Base-by-base conservation (phyloP, 1,140 invertebrate genomes). In the honey bee (Apis mellifera) region DNA sequence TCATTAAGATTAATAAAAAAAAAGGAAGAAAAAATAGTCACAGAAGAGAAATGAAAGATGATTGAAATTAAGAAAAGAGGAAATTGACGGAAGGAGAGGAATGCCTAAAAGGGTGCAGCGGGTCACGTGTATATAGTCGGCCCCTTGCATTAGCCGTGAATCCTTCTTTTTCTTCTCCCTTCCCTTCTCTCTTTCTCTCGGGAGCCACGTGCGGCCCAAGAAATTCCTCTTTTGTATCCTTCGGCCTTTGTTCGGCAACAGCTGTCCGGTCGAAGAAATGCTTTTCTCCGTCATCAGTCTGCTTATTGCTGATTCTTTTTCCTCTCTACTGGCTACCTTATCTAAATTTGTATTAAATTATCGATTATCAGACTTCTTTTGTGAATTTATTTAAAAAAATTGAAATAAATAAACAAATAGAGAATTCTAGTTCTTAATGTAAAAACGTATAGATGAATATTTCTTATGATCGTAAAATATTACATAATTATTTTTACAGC, bases 231-330 rank as follows among this genome's bases (percentile, higher is more conserved):
- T 90, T 92, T 89, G 90, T 92, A 93, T 90, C 85, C 87, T 88
- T 86, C 84, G 78, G 89, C 90, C 92, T 93, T 93, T 93, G 92
- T 94, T 93, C 92, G 90, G 86, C 88, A 90, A 89, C 92, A 93
- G 92, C 92, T 93, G 92, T 93, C 92, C 90, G 89, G 82, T 88
- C 84, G 82, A 90, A 91, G 92, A 90, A 93, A 93, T 93, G 92
- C 91, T 93, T 90, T 86, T 91, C 89, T 90, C 88, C 85, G 87
- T 82, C 87, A 84, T 90, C 89, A 87, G 85, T 74, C 83, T 75
- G 72, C 77, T 72, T 78, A 82, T 80, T 74, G 65, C 79, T 65
- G 19, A 80, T 85, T 80, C 84, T 78, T 84, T 78, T n/a, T 11
- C 17, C 32, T 50, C 66, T 32, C 50, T 72, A 48, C 55, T 48